phyloP scores from a whole-genome alignment of 2,888 invertebrate species.

The Microctonus hyperodae region DNA sequence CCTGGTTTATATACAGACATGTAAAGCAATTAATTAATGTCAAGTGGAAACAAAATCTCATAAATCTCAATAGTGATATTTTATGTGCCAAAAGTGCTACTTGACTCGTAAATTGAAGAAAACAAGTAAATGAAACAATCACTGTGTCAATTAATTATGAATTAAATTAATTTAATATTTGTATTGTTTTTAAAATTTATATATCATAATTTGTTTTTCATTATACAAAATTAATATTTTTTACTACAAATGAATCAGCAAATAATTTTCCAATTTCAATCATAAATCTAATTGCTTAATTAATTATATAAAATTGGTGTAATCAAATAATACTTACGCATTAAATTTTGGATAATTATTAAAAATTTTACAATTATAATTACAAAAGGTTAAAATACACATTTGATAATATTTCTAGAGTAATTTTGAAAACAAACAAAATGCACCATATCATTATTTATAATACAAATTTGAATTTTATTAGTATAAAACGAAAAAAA shows the following conservation, averaged over 20 bases:
- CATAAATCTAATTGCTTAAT: too few species aligned
- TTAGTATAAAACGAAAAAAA: conserved; percentile 27
- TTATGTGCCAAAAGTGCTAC: conserved; percentile 41
- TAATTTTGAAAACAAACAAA: not conserved
- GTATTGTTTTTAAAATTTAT: too few species aligned
- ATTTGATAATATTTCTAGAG: not conserved
- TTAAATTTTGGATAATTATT: not conserved
- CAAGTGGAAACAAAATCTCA: conserved; percentile 4
- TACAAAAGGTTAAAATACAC: not conserved
- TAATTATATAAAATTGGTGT: conserved; percentile 3
- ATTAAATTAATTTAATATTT: too few species aligned
- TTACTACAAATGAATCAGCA: too few species aligned
- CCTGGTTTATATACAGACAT: not conserved
- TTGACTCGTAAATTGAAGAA: conserved; percentile 28
- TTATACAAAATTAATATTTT: too few species aligned
- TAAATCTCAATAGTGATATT: conserved; percentile 33
- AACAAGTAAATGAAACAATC: not conserved
- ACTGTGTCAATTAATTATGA: too few species aligned
- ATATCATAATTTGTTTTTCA: too few species aligned
- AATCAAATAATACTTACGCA: conserved; percentile 20
- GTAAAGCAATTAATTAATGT: not conserved
- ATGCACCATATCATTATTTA: not conserved
- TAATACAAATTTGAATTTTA: conserved; percentile 37
- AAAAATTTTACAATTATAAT: not conserved
- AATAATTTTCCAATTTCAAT: too few species aligned